Evolutionary conservation across 2,113 vertebrate genomes (phyloP).

Genomic region (Chloroceryle aenea): DNA sequence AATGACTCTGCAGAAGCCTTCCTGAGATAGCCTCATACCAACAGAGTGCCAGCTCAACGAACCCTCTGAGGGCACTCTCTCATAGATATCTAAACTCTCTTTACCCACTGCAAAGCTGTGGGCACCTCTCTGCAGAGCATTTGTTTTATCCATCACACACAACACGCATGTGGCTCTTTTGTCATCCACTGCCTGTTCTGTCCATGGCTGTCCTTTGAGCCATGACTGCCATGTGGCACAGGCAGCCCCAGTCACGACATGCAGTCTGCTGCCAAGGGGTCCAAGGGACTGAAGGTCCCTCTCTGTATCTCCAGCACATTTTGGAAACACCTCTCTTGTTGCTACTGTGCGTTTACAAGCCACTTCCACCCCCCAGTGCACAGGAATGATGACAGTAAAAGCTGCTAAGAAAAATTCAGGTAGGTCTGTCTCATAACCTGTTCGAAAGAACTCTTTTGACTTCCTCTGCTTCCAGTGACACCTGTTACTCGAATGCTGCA

Average conservation of each 20-base stretch:
- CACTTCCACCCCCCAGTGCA: not conserved
- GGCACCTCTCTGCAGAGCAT: not conserved
- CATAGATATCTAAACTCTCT: not conserved
- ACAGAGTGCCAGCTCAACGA: not conserved
- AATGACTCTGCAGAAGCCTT: not conserved
- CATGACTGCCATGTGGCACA: not conserved
- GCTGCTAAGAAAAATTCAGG: not conserved
- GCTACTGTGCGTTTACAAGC: not conserved
- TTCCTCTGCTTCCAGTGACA: not conserved
- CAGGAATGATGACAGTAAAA: not conserved
- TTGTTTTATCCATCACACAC: not conserved
- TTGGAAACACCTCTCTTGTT: not conserved
- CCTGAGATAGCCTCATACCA: not conserved
- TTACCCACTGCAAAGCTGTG: not conserved
- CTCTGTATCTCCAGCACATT: not conserved
- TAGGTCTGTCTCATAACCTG: not conserved
- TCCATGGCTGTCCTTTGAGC: not conserved
- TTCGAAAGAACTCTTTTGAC: not conserved
- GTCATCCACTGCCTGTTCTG: not conserved
- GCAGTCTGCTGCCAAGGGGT: not conserved
- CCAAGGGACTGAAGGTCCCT: not conserved
- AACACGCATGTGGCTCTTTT: not conserved
- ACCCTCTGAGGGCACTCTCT: not conserved
- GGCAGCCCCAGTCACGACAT: accelerated
- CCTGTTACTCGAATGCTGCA: not conserved